Base-by-base conservation (phyloP, 2,888 invertebrate species). In the Pantelozetes paolii region DNA sequence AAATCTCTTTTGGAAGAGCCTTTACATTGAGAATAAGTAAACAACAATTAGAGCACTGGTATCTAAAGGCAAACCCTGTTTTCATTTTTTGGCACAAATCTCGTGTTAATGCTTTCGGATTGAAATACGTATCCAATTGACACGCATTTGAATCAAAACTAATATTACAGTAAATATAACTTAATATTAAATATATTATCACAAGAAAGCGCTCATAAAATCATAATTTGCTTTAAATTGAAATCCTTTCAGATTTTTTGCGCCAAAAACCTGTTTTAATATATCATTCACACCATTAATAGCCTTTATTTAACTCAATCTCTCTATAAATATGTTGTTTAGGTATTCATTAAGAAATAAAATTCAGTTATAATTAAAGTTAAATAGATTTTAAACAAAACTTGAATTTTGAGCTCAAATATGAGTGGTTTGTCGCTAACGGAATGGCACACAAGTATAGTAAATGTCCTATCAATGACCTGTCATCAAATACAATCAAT, bases 1-100 rank as follows among this genome's bases (percentile, higher is more conserved):
- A 50, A 50, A 30, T 32, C 32, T 32, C 32, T 59, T 59, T 59
- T 59, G 28, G 59, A 30, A 59, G 59, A 59, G 59, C 59, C n/a
- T 59, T 18, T 59, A 59, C 59, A 30, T 59, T 30, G 3, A 59
- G 59, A 59, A 59, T 59, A 30, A 59, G 59, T 59, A 59, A 59
- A 59, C 59, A 59, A 30, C 28, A 59, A 59, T 18, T 45, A 50
- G 50, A 20, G 50, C 50, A 50, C 50, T 3, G 20, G 23, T 23
- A 23, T 28, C 32, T 32, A 30, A 59, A 30, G 30, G 59, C 59
- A 59, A 30, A 59, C 59, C 59, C 59, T 59, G 59, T 59, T 59
- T 59, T 2, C 5, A 59, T 30, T 59, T n/a, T n/a, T 59, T 59
- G 59, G 59, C 59, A 59, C 59, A 59, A 59, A 30, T 59, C 59